Base-by-base conservation (phyloP, 2,797 vertebrate genomes). In the Tauraco hartlaubi region DNA sequence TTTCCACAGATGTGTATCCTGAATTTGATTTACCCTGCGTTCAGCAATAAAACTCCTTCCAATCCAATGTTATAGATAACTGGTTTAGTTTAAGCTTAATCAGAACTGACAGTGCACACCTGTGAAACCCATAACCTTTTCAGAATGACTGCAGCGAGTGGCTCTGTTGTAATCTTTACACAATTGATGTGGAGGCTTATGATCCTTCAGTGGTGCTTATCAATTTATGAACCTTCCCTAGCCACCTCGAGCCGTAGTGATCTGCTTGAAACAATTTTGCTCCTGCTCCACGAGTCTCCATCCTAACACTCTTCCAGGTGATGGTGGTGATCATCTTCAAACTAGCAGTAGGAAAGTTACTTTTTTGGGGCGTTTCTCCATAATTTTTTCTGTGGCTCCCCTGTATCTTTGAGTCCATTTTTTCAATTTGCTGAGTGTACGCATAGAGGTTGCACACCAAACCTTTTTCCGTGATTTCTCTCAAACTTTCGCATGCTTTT, bases 211-310 rank as follows among this genome's bases (percentile, higher is more conserved):
- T 92, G 85, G 90, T 76, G 81, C 94, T 77, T 88, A 69, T 94
- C 93, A 96, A 94, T 97, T 97, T 96, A 92, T 91, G 90, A 92
- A 89, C 94, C 78, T 92, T 92, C 94, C 92, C 90, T 51, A 64
- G 90, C 93, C 71, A 88, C 83, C 74, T 72, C 0, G 0, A 66
- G 74, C 78, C 5, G 1, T 13, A 80, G 92, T 48, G 66, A 86
- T 79, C 64, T 59, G 22, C 58, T 94, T 76, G 79, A 90, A 95
- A 83, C 35, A 51, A 28, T 83, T 90, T 91, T 72, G 66, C 41
- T 67, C 35, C 48, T 66, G 25, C 52, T 91, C 48, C 22, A 54
- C 5, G 4, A 35, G 15, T 49, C 80, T 84, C 44, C 49, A 54
- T 37, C 61, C 79, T 58, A 64, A 29, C 26, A 3, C 15, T 15